These are phyloP conservation scores for Sisor rabdophorus DNA, from an alignment of 2,113 vertebrate species.

Conservation along the genomic window DNA sequence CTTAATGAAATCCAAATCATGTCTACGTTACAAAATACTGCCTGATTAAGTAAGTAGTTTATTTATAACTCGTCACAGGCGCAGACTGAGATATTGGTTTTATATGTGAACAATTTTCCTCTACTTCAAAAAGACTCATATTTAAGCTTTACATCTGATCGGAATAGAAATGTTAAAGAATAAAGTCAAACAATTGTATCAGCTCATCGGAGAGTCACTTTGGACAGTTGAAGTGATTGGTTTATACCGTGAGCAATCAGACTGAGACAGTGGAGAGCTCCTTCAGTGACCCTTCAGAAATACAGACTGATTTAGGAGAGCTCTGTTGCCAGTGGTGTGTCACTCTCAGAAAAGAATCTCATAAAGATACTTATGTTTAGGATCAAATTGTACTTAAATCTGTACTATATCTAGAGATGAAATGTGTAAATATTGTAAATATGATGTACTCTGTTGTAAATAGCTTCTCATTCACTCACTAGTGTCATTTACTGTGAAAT, in stretches of 20 bases:
- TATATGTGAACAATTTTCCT: constrained; percentile 12
- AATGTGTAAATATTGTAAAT: constrained; percentile 25
- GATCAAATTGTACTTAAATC: background rate
- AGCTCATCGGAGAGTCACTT: constrained; percentile 45
- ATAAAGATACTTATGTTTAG: constrained; percentile 19
- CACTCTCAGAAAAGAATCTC: constrained; percentile 29
- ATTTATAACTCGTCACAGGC: constrained; percentile 6
- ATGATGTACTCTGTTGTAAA: constrained; percentile 20
- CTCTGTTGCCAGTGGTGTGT: constrained; percentile 35
- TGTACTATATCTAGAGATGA: constrained; percentile 10
- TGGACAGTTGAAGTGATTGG: constrained; percentile 70
- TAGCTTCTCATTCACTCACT: background rate
- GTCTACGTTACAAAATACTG: background rate
- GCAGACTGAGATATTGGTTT: background rate
- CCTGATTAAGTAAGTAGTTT: constrained; percentile 18
- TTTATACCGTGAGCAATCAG: constrained; percentile 69
- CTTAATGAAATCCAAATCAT: background rate
- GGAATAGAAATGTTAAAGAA: constrained; percentile 19
- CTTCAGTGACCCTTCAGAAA: constrained; percentile 56
- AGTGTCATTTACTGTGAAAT: background rate
- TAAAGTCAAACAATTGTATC: constrained; percentile 36
- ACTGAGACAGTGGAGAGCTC: constrained; percentile 52
- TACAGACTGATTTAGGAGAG: constrained; percentile 67
- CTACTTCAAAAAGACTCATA: constrained; percentile 11
- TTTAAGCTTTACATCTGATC: constrained; percentile 23